Evolutionary conservation across 2,797 vertebrate species (phyloP).

Genomic region (Rhabdomys pumilio): DNA sequence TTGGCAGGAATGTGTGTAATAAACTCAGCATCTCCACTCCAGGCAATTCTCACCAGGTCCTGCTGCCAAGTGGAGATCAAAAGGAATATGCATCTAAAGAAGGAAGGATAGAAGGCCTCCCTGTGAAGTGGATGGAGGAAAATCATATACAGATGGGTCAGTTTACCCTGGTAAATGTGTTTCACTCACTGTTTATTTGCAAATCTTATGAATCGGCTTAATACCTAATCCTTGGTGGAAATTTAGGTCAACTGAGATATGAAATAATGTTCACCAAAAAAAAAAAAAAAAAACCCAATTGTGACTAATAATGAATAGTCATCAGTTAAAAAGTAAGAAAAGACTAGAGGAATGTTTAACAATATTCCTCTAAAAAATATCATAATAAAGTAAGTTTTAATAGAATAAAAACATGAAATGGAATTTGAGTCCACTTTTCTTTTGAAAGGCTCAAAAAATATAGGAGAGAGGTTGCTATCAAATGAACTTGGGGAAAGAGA

Average conservation of each 20-base stretch:
- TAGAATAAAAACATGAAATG: not conserved
- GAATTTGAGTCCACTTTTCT: not conserved
- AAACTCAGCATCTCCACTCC: not conserved
- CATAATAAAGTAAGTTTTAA: not conserved
- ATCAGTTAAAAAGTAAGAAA: not conserved
- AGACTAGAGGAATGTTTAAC: not conserved
- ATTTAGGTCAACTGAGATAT: constrained; percentile 13
- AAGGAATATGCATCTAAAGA: not conserved
- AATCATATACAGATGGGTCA: not conserved
- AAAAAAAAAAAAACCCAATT: not conserved
- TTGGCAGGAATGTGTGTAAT: not conserved
- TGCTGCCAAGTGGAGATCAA: not conserved
- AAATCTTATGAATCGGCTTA: not conserved
- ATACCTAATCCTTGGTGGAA: not conserved
- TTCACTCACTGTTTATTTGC: not conserved
- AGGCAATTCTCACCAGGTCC: not conserved
- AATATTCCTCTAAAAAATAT: not conserved
- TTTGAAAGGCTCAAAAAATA: not conserved
- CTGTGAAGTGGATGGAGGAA: not conserved
- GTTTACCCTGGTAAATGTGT: not conserved
- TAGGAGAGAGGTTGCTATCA: not conserved
- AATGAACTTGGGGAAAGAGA: not conserved
- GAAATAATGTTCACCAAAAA: not conserved
- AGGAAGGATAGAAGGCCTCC: not conserved
- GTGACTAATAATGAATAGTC: not conserved